Evolutionary conservation across 2,888 invertebrate genomes (phyloP).

Genomic region (Incurvaria masculella): DNA sequence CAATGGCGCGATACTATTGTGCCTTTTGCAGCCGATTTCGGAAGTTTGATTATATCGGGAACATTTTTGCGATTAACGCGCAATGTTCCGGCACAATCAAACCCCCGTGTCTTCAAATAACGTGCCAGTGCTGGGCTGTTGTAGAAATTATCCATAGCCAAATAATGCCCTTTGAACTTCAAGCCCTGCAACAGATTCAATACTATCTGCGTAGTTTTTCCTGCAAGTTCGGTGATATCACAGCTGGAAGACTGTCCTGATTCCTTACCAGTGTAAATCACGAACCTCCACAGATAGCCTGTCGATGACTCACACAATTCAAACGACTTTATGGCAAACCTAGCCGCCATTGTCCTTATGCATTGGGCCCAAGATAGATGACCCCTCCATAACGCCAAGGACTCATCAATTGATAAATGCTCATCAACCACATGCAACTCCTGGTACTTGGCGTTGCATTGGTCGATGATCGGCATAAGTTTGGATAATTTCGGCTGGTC

Average conservation of each 20-base stretch:
- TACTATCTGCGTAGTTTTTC: conserved; percentile 1
- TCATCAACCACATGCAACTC: conserved; percentile 7
- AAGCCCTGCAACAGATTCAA: conserved; percentile 6
- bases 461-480: conserved; percentile 11
- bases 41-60: conserved; percentile 9
- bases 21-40: conserved; percentile 8
- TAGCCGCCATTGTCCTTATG: conserved; percentile 6
- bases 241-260: not conserved
- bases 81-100: conserved; percentile 8
- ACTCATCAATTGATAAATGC: conserved; percentile 9
- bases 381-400: conserved; percentile 9
- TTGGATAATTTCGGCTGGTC: conserved; percentile 10
- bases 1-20: conserved; percentile 9
- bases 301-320: conserved; percentile 9
- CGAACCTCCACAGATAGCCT: conserved; percentile 1
- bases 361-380: conserved; percentile 9
- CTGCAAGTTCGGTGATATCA: not conserved
- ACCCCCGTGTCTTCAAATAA: conserved; percentile 7
- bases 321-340: conserved; percentile 11
- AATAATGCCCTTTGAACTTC: not conserved
- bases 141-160: conserved; percentile 4
- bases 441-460: conserved; percentile 9
- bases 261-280: conserved; percentile 1
- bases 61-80: conserved; percentile 8
- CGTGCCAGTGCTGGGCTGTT: conserved; percentile 5